Base-by-base conservation (phyloP, 2,797 vertebrate genomes). In the Rhyacichthys aspro region DNA sequence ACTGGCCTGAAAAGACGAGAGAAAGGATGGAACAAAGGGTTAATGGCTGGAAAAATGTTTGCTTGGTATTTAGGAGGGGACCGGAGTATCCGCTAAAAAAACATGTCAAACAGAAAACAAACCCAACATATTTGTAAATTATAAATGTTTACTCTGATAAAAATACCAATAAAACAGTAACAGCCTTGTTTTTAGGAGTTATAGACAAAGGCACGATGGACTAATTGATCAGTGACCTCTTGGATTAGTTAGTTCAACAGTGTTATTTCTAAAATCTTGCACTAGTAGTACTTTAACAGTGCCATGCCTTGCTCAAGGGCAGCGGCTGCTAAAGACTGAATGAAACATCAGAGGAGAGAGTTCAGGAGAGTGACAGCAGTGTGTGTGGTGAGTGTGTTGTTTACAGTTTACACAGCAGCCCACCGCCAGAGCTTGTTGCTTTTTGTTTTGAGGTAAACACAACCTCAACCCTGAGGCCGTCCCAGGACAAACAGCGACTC, bases 361-460 rank as follows among this genome's bases (percentile, higher is more conserved):
- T 37, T 37, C 28, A 49, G 70, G 33, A 70, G 66, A 70, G 46
- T 47, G 60, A 38, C 32, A 41, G 60, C 10, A 42, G 63, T 34
- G 58, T 7, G 56, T 7, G 41, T 16, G 63, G 54, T 63, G 74
- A 23, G 62, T 34, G 62, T 71, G 3, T 76, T 88, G 83, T 89
- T 89, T 82, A 88, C 85, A 86, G 83, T 87, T 83, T 84, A 83
- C 74, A 89, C 83, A 88, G 71, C 66, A 76, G 70, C 63, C 56
- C 70, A 50, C 70, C 83, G 84, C 85, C 76, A 76, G 70, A 68
- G 79, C 81, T 78, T 84, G 70, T 74, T 83, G 76, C 76, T 79
- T 83, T 64, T 64, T 90, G 87, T 91, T 91, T 60, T 89, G 85
- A 77, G 67, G 84, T 89, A 90, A 91, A 91, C 86, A 90, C 65